These are phyloP conservation scores for Bibio marci DNA, from an alignment of 2,888 invertebrate genomes.

Conservation along the genomic window DNA sequence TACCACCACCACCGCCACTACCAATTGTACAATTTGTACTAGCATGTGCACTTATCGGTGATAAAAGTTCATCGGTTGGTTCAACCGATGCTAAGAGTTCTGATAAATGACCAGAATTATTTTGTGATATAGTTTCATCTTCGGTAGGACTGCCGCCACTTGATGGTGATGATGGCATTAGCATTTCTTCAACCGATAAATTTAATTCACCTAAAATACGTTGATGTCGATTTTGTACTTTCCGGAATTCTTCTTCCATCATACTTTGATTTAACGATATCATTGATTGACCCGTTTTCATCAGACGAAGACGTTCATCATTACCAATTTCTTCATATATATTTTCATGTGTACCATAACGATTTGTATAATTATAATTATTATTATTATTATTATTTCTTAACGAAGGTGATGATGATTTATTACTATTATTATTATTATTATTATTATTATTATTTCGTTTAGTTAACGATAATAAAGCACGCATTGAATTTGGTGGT, in stretches of 20 bases:
- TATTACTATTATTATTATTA: slow-evolving; percentile 26
- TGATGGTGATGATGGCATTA: slow-evolving; percentile 58
- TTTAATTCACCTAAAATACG: slow-evolving; percentile 72
- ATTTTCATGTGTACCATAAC: slow-evolving; percentile 13
- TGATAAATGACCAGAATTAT: slow-evolving; percentile 41
- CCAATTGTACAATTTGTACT: slow-evolving; percentile 29
- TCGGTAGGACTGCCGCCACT: slow-evolving; percentile 31
- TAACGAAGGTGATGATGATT: slow-evolving; percentile 17
- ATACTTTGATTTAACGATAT: slow-evolving; percentile 52
- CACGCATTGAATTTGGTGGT: slow-evolving; percentile 26
- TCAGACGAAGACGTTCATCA: slow-evolving; percentile 8
- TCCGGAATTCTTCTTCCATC: slow-evolving; percentile 67
- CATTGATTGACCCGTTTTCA: slow-evolving; percentile 34
- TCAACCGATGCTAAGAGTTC: slow-evolving; percentile 46
- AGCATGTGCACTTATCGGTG: slow-evolving; percentile 46
- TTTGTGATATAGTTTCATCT: slow-evolving; percentile 12
- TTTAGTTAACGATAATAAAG: slow-evolving; percentile 24
- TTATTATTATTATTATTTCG: slow-evolving; percentile 26
- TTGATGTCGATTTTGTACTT: slow-evolving; percentile 67
- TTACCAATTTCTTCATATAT: slow-evolving; percentile 17
- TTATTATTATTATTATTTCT: no score
- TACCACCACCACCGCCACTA: slow-evolving; percentile 63
- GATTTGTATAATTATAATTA: slow-evolving; percentile 15
- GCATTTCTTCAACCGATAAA: slow-evolving; percentile 75
- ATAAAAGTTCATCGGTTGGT: slow-evolving; percentile 53